A percentile compares a stretch with the other conserved stretches of the same genome.
Evolutionary conservation across 2,888 invertebrate species (phyloP).

Genomic region (Clistopyga incitator): DNA sequence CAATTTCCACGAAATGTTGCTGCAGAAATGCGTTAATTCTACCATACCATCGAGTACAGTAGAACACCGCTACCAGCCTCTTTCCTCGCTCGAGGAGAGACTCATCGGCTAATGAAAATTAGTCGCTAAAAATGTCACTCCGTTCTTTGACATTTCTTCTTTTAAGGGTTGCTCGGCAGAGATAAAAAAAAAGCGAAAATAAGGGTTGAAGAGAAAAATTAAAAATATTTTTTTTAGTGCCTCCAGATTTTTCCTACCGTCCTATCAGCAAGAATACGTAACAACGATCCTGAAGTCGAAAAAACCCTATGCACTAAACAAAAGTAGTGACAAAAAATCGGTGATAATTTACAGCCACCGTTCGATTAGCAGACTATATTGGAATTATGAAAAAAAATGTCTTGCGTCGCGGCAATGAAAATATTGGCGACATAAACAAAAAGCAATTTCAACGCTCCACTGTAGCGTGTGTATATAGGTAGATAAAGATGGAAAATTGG

Average conservation of each 20-base stretch:
- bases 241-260: too few species aligned
- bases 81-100: not conserved
- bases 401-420: not conserved
- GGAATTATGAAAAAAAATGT: not conserved
- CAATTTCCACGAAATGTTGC: conserved; percentile 15
- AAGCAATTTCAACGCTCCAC: conserved; percentile 2
- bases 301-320: too few species aligned
- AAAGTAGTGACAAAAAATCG: not conserved
- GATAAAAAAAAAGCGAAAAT: not conserved
- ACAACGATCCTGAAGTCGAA: too few species aligned
- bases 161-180: not conserved
- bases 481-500: conserved; percentile 20
- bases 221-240: not conserved
- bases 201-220: not conserved
- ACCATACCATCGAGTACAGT: not conserved
- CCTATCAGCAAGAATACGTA: too few species aligned
- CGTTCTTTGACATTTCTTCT: not conserved
- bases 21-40: conserved; percentile 29
- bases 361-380: not conserved
- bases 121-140: not conserved
- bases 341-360: not conserved
- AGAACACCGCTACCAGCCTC: not conserved
- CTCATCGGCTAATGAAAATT: too few species aligned
- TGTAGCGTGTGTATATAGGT: conserved; percentile 19
- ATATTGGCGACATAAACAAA: not conserved